These are phyloP conservation scores for Sander lucioperca DNA, from an alignment of 2,113 vertebrate genomes.

Conservation along the genomic window DNA sequence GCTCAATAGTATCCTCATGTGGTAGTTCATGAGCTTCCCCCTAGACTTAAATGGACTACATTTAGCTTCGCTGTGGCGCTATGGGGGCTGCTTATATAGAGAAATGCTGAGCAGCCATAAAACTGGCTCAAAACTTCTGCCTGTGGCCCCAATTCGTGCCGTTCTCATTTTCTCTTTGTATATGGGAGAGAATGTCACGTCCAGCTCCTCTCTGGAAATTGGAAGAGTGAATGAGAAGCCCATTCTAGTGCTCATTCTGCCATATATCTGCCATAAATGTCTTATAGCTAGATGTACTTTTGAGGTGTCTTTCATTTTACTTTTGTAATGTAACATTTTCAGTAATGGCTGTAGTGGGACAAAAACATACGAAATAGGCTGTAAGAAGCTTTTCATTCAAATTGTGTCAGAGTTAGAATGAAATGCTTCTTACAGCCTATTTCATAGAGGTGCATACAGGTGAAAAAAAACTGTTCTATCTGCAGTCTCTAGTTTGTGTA, in stretches of 20 bases:
- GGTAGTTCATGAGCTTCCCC: slow-evolving; percentile 3
- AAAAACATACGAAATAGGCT: too few relatives aligned
- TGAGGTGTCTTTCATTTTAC: slow-evolving; percentile 12
- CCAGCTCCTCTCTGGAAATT: neutral
- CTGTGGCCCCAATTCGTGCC: slow-evolving; percentile 11
- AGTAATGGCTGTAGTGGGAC: neutral
- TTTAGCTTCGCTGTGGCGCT: slow-evolving; percentile 7
- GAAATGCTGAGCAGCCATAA: slow-evolving; percentile 43
- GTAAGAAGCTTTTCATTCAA: neutral
- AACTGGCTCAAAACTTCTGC: slow-evolving; percentile 41
- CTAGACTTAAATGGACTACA: slow-evolving; percentile 22
- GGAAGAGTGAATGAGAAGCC: slow-evolving; percentile 17
- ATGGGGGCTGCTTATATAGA: slow-evolving; percentile 2
- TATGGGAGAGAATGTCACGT: slow-evolving; percentile 1
- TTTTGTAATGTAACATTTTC: neutral
- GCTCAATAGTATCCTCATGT: neutral
- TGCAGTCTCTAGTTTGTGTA: neutral
- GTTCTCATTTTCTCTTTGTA: slow-evolving; percentile 33
- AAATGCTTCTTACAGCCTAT: neutral
- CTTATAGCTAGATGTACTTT: slow-evolving; percentile 7
- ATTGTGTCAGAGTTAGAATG: neutral
- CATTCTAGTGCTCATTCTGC: neutral
- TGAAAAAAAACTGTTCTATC: neutral
- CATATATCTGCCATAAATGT: neutral
- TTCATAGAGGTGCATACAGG: neutral